Percentiles rank a stretch among this genome's conserved stretches.
phyloP scores from a whole-genome alignment of 2,113 vertebrate species.

The Aspiorhynchus laticeps region DNA sequence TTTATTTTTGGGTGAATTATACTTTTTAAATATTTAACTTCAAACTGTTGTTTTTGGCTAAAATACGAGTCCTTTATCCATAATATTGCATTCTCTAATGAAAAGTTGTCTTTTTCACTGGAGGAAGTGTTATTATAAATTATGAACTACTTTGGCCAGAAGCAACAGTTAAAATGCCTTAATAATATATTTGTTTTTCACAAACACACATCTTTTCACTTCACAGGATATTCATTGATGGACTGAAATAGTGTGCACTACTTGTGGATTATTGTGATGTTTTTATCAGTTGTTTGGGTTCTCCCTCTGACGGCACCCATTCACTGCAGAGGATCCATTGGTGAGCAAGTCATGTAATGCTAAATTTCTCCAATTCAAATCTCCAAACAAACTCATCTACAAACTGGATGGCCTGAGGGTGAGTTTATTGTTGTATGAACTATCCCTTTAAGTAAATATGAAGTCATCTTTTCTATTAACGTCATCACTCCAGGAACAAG shows the following conservation, averaged over 20 bases:
- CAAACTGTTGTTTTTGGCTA: not conserved
- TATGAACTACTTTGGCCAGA: not conserved
- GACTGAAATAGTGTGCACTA: not conserved
- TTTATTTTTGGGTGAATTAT: not conserved
- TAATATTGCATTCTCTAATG: not conserved
- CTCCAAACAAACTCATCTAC: not conserved
- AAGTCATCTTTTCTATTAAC: not conserved
- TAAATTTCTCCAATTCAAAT: too few species aligned
- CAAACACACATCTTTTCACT: too few species aligned
- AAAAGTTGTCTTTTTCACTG: not conserved
- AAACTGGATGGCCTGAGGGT: not conserved
- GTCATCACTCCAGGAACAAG: slow-evolving; percentile 5
- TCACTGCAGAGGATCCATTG: not conserved
- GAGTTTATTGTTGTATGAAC: not conserved
- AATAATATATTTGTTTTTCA: not conserved
- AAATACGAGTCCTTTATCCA: not conserved
- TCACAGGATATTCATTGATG: not conserved
- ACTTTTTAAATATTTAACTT: too few species aligned
- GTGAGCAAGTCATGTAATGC: not conserved
- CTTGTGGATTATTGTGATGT: not conserved
- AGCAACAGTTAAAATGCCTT: not conserved
- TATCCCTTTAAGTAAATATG: not conserved
- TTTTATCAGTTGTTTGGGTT: not conserved
- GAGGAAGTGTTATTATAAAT: not conserved
- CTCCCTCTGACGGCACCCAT: not conserved